Base-by-base conservation (phyloP, 2,113 vertebrate genomes). In the Xerus inauris region DNA sequence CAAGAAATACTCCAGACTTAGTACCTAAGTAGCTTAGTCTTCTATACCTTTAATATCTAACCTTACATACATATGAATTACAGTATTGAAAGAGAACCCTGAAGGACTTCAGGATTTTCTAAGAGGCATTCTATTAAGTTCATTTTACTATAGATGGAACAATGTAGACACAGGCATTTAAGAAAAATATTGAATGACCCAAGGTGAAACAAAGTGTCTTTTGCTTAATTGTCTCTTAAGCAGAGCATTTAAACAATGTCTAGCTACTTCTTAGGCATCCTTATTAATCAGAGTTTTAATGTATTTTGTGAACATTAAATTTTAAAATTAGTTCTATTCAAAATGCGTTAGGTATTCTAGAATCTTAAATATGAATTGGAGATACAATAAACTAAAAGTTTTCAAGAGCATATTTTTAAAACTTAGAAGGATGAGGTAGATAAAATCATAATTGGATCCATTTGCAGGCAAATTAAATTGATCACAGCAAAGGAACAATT, bases 361-460 rank as follows among this genome's bases (percentile, higher is more conserved):
- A 93, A 75, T 76, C 30, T 89, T 72, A 94, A 91, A 93, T 92
- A 59, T 93, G 67, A 91, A 67, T 86, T 86, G 2, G 35, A 85
- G 47, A 57, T 30, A 88, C 35, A 96, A 95, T 92, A 92, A 92
- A 83, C 64, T 54, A 85, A 88, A 95, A 47, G 13, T 93, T 93
- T 95, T 91, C 38, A 89, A 85, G 47, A 94, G 54, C 71, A 38
- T 94, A 73, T 77, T 95, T 94, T 91, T 93, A 49, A 91, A 92
- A 83, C 42, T 76, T 92, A 57, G 32, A 93, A 76, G 65, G 79
- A 95, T 71, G 26, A 91, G 28, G 45, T 40, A 91, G 87, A 97
- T 97, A 95, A 80, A 94, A 94, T 97, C 92, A 97, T 96, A 97
- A 96, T 91, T 97, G 94, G 93, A 97, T 96, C 59, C 83, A 94